phyloP scores from a whole-genome alignment of 2,888 invertebrate genomes.

The Biston betularia region DNA sequence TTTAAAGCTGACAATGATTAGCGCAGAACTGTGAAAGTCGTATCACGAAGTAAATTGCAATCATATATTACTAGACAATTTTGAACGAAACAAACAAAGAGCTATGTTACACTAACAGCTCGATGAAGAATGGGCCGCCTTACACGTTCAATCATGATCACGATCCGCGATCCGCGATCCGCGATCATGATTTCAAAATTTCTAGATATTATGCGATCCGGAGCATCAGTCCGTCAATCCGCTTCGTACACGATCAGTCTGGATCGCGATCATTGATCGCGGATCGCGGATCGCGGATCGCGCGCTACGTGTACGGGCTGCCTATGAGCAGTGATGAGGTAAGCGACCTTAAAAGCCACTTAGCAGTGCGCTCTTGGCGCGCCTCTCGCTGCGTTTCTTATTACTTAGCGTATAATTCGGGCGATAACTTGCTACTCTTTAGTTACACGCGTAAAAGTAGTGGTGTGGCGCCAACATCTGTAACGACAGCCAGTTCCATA shows the following conservation, averaged over 20 bases:
- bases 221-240: too few relatives aligned
- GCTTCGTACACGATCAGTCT: too few relatives aligned
- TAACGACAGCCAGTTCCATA: not conserved
- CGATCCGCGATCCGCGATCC: too few relatives aligned
- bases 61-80: conserved; percentile 44
- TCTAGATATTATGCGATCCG: too few relatives aligned
- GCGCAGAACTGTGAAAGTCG: not conserved
- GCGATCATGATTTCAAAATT: too few relatives aligned
- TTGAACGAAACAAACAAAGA: conserved; percentile 65
- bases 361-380: conserved; percentile 71
- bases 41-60: conserved; percentile 40
- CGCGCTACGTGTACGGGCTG: too few relatives aligned
- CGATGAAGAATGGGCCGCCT: conserved; percentile 60
- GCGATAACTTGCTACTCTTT: conserved; percentile 29
- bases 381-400: conserved; percentile 72
- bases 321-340: conserved; percentile 72
- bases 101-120: conserved; percentile 67
- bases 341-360: conserved; percentile 84
- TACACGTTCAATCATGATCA: too few relatives aligned
- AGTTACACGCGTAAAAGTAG: conserved; percentile 14
- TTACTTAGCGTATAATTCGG: conserved; percentile 70
- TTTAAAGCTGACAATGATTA: not conserved
- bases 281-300: too few relatives aligned
- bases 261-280: too few relatives aligned
- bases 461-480: conserved; percentile 12